Evolutionary conservation across 2,888 invertebrate genomes (phyloP), one percentile per base, ranked within the genome.

Genomic region (Erebia palarica): DNA sequence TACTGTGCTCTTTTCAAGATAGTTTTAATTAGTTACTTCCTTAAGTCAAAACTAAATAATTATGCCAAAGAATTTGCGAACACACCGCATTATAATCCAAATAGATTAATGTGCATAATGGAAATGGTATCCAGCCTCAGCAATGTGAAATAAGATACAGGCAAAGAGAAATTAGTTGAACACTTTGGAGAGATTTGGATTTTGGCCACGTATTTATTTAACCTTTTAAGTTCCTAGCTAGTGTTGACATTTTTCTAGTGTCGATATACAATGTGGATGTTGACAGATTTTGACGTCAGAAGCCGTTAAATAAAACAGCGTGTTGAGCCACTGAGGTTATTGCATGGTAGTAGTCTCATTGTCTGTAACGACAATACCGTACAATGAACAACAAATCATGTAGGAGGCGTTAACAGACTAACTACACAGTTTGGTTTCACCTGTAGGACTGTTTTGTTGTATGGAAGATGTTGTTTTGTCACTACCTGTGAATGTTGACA

Each of bases 311-410:
- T 18, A 55, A 55, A 10, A 10, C 55, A 51, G 55, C 10, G 55
- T 55, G 18, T 55, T 55, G 55, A 55, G 55, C 11, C 16, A 16
- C 53, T 55, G 55, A 55, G 55, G 55, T 55, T 55, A 55, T 55
- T 53, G 53, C 53, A 16, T 53, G 53, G n/a, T n/a, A 16, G 51
- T 51, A n/a, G 51, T n/a, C 49, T 49, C 13, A 49, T 51, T 51
- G 51, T n/a, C 8, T 51, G n/a, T 8, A 4, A 51, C 8, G 14
- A 51, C 51, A 51, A 51, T 51, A 7, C 18, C 18, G n/a, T 51
- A 55, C 55, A 55, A 55, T 55, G 18, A 16, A 10, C 55, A 18
- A 55, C 55, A 18, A 55, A 55, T 55, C 55, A 55, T 18, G 55
- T 11, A 55, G 55, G 53, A 53, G 53, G 53, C 53, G 53, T 53